A percentile compares a stretch with the other conserved stretches of the same genome.
Evolutionary conservation across 2,113 vertebrate species (phyloP).

Genomic region (Glaucidium brasilianum): DNA sequence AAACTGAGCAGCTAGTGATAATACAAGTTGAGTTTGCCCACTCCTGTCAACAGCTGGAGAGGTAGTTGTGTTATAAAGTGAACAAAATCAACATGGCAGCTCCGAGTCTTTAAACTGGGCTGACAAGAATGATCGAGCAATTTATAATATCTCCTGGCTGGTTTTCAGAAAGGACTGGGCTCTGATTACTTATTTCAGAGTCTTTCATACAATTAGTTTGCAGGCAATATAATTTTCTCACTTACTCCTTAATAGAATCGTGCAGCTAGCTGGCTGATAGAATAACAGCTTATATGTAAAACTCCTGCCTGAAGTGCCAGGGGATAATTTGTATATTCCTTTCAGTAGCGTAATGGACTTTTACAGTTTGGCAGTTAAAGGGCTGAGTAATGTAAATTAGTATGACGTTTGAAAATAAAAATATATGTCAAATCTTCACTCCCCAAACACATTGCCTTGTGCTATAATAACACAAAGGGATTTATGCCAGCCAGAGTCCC

Average conservation of each 20-base stretch:
- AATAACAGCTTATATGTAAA: conserved; percentile 57
- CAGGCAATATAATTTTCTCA: conserved; percentile 74
- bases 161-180: conserved; percentile 58
- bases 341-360: conserved; percentile 72
- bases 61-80: not conserved
- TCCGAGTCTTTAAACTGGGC: conserved; percentile 4
- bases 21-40: not conserved
- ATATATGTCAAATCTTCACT: conserved; percentile 51
- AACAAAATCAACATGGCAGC: conserved; percentile 47
- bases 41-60: conserved; percentile 18
- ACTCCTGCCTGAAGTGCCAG: conserved; percentile 59
- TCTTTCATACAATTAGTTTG: conserved; percentile 73
- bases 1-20: not conserved
- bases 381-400: conserved; percentile 63
- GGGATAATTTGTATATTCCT: conserved; percentile 72
- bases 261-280: conserved; percentile 62
- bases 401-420: conserved; percentile 67
- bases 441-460: not conserved
- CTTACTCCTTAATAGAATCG: conserved; percentile 70
- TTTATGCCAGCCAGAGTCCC: not conserved
- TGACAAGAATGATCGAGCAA: conserved; percentile 49
- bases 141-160: conserved; percentile 63
- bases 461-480: not conserved
- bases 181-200: conserved; percentile 67
- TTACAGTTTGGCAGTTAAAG: conserved; percentile 70